Evolutionary conservation across 2,888 invertebrate species (phyloP), one percentile per base, ranked within the genome.

Genomic region (Chrysotoxum bicinctum): DNA sequence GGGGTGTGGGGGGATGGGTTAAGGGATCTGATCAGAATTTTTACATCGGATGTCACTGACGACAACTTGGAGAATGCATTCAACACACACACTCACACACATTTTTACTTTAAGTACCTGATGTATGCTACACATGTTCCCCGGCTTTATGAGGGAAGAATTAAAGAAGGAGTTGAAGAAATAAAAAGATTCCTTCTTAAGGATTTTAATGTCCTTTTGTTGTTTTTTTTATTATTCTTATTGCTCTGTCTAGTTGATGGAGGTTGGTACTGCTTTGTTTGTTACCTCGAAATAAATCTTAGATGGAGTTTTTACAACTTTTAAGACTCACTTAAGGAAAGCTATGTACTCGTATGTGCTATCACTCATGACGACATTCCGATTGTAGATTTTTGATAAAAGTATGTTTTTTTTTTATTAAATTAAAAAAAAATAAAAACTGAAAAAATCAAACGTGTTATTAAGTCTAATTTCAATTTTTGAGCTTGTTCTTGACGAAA

Each of bases 111-210:
- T 45, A 45, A 21, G 35, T 12, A 26, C 26, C 26, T 35, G 1
- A 19, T 30, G 19, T 64, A 12, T 30, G 45, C 19, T 45, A 75
- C 84, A 80, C 79, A 84, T 84, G 80, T 80, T 76, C 68, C 32
- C 68, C 32, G 45, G 60, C 52, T 73, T 68, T 82, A 68, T 77
- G 54, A 60, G 50, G 21, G 48, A 72, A 58, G 14, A 80, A 70
- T 84, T 84, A 68, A 80, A 76, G 60, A 75, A 72, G 75, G 72
- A 84, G 58, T 68, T 40, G 52, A 75, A 64, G 58, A 66, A 75
- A 75, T 52, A 56, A 74, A 48, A 56, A 54, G 58, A 72, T 74
- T 48, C 12, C 48, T 68, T 76, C 70, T 64, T 52, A 9, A 69
- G 75, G 66, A 70, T 70, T 52, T 32, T 21, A 19, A 19, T 58